These are phyloP conservation scores for Crocidura indochinensis DNA, from an alignment of 2,797 vertebrate species.

Conservation along the genomic window DNA sequence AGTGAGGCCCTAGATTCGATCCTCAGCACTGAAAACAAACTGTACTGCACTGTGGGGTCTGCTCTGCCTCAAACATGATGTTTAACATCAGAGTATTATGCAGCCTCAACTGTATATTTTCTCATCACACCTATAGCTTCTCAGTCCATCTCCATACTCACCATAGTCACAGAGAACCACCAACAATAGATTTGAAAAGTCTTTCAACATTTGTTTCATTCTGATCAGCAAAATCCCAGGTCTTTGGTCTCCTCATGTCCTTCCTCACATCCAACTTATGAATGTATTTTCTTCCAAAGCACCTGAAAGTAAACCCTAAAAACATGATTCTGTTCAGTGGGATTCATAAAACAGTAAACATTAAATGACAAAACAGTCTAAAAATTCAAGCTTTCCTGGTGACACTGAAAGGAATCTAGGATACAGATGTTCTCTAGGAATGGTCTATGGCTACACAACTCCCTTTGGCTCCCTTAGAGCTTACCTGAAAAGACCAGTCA, in stretches of 20 bases:
- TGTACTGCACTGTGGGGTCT: background rate
- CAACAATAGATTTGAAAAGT: slow-evolving; percentile 93
- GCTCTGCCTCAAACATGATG: background rate
- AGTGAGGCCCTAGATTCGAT: too few species aligned
- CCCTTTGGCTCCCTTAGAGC: background rate
- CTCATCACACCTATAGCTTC: slow-evolving; percentile 81
- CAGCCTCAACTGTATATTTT: background rate
- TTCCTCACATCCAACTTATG: slow-evolving; percentile 83
- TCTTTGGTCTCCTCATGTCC: slow-evolving; percentile 94
- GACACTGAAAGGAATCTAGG: background rate
- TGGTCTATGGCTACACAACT: background rate
- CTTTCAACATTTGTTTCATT: slow-evolving; percentile 95
- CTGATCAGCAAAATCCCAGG: slow-evolving; percentile 92
- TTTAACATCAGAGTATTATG: too few species aligned
- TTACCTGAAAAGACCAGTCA: slow-evolving; percentile 20
- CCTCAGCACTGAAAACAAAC: too few species aligned
- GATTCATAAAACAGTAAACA: slow-evolving; percentile 68
- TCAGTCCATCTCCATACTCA: slow-evolving; percentile 91
- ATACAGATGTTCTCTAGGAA: background rate
- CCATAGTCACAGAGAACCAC: slow-evolving; percentile 95
- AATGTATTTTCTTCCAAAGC: slow-evolving; percentile 69
- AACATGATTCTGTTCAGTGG: slow-evolving; percentile 51
- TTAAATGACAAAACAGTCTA: slow-evolving; percentile 41
- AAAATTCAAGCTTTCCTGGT: slow-evolving; percentile 49
- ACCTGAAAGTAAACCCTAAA: slow-evolving; percentile 85